Conservation (phyloP, 2,113 vertebrate genomes). For the Mola mola region DNA sequence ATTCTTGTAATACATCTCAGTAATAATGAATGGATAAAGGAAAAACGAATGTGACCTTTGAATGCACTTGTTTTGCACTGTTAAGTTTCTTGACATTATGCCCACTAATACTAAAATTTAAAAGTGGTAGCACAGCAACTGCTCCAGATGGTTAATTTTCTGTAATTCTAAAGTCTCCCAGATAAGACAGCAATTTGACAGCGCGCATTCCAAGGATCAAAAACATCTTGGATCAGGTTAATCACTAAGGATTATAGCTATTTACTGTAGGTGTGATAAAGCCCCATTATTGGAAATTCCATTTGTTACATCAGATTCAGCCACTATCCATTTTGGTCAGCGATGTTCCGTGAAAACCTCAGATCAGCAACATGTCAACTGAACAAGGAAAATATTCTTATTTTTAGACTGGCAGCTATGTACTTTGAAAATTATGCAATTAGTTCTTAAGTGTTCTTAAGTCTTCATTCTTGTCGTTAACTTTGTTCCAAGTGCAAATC, state of each 20-base stretch:
- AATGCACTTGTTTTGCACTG: conserved; percentile 5
- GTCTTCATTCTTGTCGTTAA: no score
- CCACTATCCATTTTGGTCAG: background rate
- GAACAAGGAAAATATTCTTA: no score
- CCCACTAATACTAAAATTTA: conserved; percentile 16
- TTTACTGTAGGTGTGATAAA: background rate
- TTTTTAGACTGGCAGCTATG: conserved; percentile 12
- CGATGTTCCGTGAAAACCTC: background rate
- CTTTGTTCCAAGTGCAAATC: no score
- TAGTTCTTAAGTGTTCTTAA: background rate
- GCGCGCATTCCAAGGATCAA: conserved; percentile 16
- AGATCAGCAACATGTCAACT: no score
- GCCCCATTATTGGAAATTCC: no score
- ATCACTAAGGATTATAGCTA: conserved; percentile 3
- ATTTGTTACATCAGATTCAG: conserved; percentile 16
- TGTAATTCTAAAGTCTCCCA: conserved; percentile 15
- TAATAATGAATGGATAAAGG: conserved; percentile 4
- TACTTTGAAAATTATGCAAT: background rate
- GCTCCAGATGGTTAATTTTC: background rate
- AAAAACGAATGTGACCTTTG: conserved; percentile 8
- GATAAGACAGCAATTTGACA: conserved; percentile 8
- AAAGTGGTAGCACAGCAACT: background rate
- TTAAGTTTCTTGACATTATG: conserved; percentile 8
- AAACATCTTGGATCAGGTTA: conserved; percentile 10
- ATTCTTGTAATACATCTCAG: conserved; percentile 46